These are phyloP conservation scores for Peromyscus eremicus DNA, from an alignment of 2,797 vertebrate genomes.

Conservation along the genomic window DNA sequence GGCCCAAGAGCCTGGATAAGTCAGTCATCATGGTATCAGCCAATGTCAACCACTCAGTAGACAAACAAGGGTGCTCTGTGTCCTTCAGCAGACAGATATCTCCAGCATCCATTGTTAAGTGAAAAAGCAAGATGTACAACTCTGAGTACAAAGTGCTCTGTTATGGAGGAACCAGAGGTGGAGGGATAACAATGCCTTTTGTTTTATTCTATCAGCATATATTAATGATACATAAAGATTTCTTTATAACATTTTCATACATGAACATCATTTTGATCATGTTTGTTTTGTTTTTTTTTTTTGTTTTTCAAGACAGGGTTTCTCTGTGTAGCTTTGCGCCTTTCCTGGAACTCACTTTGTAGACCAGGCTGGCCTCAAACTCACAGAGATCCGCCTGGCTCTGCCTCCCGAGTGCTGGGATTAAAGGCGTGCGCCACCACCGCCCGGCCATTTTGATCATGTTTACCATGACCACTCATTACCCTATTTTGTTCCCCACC, in stretches of 20 bases:
- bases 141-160: not conserved
- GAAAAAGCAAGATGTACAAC: slow-evolving; percentile 5
- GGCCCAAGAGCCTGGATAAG: not conserved
- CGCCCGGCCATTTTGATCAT: not conserved
- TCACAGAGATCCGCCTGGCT: too few relatives aligned
- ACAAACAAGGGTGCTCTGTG: slow-evolving; percentile 41
- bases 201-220: not conserved
- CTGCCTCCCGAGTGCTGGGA: too few relatives aligned
- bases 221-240: not conserved
- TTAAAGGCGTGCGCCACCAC: too few relatives aligned
- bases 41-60: not conserved
- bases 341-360: too few relatives aligned
- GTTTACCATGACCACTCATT: not conserved
- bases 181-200: not conserved
- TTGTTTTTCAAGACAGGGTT: too few relatives aligned
- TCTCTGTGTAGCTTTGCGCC: too few relatives aligned
- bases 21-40: not conserved
- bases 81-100: not conserved
- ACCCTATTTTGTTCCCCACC: not conserved
- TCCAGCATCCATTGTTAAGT: not conserved
- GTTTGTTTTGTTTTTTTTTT: too few relatives aligned
- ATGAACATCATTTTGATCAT: not conserved
- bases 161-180: not conserved
- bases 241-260: not conserved
- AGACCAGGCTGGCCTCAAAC: too few relatives aligned